Conservation (phyloP, 1,140 invertebrate species). For the Euglossa dilemma region DNA sequence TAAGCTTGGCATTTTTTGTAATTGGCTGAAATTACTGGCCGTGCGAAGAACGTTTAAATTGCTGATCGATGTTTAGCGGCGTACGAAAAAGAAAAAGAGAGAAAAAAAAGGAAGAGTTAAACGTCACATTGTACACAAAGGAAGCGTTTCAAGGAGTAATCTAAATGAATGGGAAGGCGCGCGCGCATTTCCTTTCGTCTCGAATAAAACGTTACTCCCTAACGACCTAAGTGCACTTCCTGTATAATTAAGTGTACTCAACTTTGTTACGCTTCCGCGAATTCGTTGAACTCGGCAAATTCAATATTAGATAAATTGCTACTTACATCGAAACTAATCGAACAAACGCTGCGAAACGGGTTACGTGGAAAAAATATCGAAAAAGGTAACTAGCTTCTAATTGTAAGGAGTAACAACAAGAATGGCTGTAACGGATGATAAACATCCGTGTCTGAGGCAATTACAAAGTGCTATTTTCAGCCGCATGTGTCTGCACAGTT, state of each 20-base stretch:
- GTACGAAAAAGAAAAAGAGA: background rate
- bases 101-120: background rate
- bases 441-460: background rate
- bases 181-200: constrained; percentile 36
- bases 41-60: background rate
- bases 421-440: too few species aligned
- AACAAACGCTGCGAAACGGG: background rate
- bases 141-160: constrained; percentile 38
- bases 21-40: constrained; percentile 16
- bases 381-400: background rate
- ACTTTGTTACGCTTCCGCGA: constrained; percentile 36
- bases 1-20: background rate
- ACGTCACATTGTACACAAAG: constrained; percentile 28
- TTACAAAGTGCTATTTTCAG: constrained; percentile 13
- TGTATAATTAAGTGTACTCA: constrained; percentile 45
- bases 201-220: constrained; percentile 42
- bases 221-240: constrained; percentile 48
- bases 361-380: background rate
- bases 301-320: background rate
- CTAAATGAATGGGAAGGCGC: constrained; percentile 47
- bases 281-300: background rate
- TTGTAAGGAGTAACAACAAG: background rate
- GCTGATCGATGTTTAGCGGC: constrained; percentile 14
- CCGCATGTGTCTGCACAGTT: background rate
- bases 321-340: background rate